Evolutionary conservation across 2,888 invertebrate species (phyloP).

Genomic region (Punctoribates punctum): DNA sequence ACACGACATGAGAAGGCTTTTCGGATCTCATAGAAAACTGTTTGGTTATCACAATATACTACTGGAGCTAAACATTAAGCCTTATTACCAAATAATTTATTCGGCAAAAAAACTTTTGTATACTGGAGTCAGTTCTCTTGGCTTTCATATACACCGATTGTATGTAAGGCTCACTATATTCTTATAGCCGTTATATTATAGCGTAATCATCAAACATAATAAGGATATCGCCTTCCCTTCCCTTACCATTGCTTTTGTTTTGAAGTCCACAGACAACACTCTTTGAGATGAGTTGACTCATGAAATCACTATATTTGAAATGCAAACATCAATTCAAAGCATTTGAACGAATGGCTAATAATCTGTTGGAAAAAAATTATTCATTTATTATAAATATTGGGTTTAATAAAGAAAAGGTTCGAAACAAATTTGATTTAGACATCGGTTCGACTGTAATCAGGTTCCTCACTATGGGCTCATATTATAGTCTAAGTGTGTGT

Average conservation of each 20-base stretch:
- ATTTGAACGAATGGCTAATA: too few relatives aligned
- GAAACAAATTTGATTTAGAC: neutral
- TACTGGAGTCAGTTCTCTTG: too few relatives aligned
- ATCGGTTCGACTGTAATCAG: neutral
- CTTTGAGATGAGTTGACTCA: too few relatives aligned
- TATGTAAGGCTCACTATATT: neutral
- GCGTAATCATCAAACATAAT: constrained; percentile 9
- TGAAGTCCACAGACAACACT: neutral
- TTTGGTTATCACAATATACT: neutral
- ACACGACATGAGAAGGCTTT: neutral
- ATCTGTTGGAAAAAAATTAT: too few relatives aligned
- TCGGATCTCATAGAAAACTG: neutral
- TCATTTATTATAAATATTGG: too few relatives aligned
- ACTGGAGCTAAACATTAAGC: constrained; percentile 17
- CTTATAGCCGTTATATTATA: neutral
- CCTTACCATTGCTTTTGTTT: constrained; percentile 3
- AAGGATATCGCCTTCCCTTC: constrained; percentile 21
- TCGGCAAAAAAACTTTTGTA: neutral
- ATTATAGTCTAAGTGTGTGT: neutral
- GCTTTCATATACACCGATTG: neutral
- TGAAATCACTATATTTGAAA: too few relatives aligned
- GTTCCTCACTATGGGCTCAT: neutral
- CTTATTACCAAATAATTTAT: constrained; percentile 26
- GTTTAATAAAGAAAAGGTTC: too few relatives aligned
- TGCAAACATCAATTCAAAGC: too few relatives aligned